A percentile compares a stretch with the other conserved stretches of the same genome.
phyloP scores from a whole-genome alignment of 2,888 invertebrate genomes.

The Drosophila pseudotalamancana region DNA sequence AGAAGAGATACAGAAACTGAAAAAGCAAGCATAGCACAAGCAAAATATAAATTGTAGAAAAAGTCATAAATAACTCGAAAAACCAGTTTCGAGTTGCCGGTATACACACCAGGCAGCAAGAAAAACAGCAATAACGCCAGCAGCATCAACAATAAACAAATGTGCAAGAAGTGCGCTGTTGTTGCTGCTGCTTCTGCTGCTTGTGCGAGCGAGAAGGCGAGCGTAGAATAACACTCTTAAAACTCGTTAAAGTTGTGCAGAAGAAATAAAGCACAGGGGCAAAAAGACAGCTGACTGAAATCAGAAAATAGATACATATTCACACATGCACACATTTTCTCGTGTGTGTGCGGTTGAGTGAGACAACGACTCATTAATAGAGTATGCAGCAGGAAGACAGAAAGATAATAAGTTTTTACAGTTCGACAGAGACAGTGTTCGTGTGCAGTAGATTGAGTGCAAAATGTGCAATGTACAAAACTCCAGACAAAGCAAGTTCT shows the following conservation, averaged over 20 bases:
- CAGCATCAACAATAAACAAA: constrained; percentile 67
- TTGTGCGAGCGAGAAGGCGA: constrained; percentile 47
- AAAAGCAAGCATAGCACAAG: constrained; percentile 52
- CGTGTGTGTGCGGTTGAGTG: constrained; percentile 4
- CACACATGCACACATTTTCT: constrained; percentile 6
- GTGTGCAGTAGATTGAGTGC: constrained; percentile 27
- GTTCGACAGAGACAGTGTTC: constrained; percentile 34
- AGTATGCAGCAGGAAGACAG: constrained; percentile 11
- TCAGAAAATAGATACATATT: constrained; percentile 47
- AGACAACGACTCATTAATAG: constrained; percentile 37
- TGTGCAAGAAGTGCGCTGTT: constrained; percentile 70
- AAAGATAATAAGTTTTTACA: constrained; percentile 45
- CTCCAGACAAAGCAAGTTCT: not conserved
- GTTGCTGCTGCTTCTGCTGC: constrained; percentile 14
- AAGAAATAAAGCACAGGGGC: constrained; percentile 61
- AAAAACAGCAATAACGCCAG: constrained; percentile 23
- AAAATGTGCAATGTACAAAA: constrained; percentile 9
- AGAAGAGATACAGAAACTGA: constrained; percentile 64
- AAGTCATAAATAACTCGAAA: constrained; percentile 80
- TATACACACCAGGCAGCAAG: constrained; percentile 66
- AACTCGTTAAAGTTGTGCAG: constrained; percentile 77
- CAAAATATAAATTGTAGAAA: constrained; percentile 72
- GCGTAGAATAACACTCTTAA: constrained; percentile 66
- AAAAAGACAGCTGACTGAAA: constrained; percentile 67
- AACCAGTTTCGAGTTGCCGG: constrained; percentile 78